These are phyloP conservation scores for Cossypha niveicapilla DNA, from an alignment of 2,797 vertebrate genomes.

Conservation along the genomic window DNA sequence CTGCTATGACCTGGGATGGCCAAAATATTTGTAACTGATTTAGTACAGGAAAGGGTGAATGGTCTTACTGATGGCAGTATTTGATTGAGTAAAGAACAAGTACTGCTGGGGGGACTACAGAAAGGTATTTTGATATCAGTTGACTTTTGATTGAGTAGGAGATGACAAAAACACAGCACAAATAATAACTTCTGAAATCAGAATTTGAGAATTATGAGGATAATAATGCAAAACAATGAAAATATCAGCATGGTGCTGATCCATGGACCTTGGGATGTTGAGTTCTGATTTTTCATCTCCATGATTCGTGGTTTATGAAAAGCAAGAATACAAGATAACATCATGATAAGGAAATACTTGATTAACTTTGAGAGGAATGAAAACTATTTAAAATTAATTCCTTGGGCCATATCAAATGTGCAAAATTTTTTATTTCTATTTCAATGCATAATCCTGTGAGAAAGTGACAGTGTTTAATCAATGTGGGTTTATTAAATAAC, in stretches of 20 bases:
- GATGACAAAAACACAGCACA: not conserved
- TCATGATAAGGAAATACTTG: not conserved
- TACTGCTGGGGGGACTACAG: not conserved
- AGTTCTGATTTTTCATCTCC: not conserved
- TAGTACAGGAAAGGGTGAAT: not conserved
- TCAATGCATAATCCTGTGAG: not conserved
- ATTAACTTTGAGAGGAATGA: not conserved
- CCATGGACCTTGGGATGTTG: not conserved
- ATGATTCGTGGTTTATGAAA: not conserved
- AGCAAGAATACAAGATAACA: not conserved
- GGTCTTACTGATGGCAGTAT: not conserved
- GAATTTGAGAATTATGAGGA: not conserved
- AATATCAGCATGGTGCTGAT: not conserved
- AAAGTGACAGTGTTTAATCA: not conserved
- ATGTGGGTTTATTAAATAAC: not conserved
- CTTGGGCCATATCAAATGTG: not conserved
- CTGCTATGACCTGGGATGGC: too few species aligned
- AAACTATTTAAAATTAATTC: not conserved
- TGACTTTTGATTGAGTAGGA: not conserved
- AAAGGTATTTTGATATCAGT: accelerated
- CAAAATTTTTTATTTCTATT: not conserved
- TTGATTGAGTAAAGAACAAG: not conserved
- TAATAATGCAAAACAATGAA: not conserved
- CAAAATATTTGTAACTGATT: not conserved
- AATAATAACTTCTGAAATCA: not conserved